A percentile compares a stretch with the other conserved stretches of the same genome.
Conservation (phyloP, 1,140 invertebrate species). For the Artemia franciscana region DNA sequence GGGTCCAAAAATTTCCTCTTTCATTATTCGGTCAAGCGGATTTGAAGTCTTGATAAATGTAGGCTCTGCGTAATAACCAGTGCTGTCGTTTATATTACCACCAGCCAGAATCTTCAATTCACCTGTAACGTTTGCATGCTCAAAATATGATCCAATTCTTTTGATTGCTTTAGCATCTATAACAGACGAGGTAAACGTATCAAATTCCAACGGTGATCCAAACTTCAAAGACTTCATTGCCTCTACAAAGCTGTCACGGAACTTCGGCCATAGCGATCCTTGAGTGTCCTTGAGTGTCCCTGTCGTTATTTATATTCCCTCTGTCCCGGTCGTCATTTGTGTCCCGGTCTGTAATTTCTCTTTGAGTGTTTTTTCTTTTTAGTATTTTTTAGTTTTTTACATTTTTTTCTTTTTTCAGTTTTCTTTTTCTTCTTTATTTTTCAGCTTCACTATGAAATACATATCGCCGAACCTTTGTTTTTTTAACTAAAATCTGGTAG, state of each 20-base stretch:
- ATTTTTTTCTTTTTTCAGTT: too few relatives aligned
- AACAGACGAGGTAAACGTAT: constrained; percentile 71
- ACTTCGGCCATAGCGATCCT: too few relatives aligned
- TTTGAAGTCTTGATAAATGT: constrained; percentile 73
- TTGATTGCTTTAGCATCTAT: constrained; percentile 86
- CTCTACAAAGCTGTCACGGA: constrained; percentile 43
- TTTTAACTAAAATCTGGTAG: too few relatives aligned
- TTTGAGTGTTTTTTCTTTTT: too few relatives aligned
- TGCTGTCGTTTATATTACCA: constrained; percentile 60
- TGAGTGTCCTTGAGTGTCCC: too few relatives aligned
- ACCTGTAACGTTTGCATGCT: constrained; percentile 55
- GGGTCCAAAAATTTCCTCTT: constrained; percentile 95
- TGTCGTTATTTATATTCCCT: too few relatives aligned
- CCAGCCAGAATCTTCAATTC: constrained; percentile 66
- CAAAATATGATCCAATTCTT: constrained; percentile 69
- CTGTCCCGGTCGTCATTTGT: too few relatives aligned
- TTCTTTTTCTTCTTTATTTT: too few relatives aligned
- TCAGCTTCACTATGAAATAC: too few relatives aligned
- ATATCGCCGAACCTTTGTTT: too few relatives aligned
- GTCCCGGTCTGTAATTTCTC: too few relatives aligned
- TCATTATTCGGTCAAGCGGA: constrained; percentile 71
- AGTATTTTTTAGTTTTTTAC: too few relatives aligned
- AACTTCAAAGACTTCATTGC: constrained; percentile 47
- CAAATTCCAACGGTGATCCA: constrained; percentile 59
- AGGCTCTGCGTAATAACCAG: constrained; percentile 84